Evolutionary conservation across 2,113 vertebrate genomes (phyloP), one percentile per base, ranked within the genome.

Genomic region (Barnardius zonarius): DNA sequence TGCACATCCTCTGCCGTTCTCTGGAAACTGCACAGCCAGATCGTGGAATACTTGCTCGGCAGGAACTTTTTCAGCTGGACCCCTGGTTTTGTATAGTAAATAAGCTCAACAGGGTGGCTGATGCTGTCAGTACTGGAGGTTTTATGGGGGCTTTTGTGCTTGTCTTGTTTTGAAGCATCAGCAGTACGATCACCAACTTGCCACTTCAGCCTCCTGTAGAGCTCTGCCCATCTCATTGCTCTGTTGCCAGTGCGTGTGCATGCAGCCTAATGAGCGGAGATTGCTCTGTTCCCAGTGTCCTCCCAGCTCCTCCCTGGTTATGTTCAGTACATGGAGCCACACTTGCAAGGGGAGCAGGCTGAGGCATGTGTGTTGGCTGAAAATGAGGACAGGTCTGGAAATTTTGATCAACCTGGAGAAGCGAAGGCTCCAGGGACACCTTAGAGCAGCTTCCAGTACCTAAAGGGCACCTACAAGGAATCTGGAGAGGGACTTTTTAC

Each of bases 301-400:
- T 86, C 33, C 67, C 44, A 51, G 17, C 10, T 41, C 31, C 72
- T 35, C 23, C 15, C 17, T 59, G 20, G 18, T 18, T 33, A 13
- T 7, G 6, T 16, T 33, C 13, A 6, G 7, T 66, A 48, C 25
- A 1, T 3, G 30, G 28, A 91, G 61, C 46, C 3, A 2, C 0
- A 0, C 31, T 85, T 46, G 31, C 46, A 23, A 61, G 66, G 30
- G 57, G 51, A 70, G 43, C 68, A 80, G n/a, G 9, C 41, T 54
- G 64, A 70, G 67, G 48, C 30, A 7, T 2, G 2, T 27, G 46
- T 44, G 33, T 31, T 68, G 74, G 18, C n/a, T 67, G 41, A 46
- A 69, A 91, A 70, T 13, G 19, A 72, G 64, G 73, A 49, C 89
- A 89, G 4, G 15, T 22, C 78, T 51, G 39, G 33, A 80, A 59